These are phyloP conservation scores for Phrynosoma blainvillii DNA, from an alignment of 2,113 vertebrate genomes.

Conservation along the genomic window DNA sequence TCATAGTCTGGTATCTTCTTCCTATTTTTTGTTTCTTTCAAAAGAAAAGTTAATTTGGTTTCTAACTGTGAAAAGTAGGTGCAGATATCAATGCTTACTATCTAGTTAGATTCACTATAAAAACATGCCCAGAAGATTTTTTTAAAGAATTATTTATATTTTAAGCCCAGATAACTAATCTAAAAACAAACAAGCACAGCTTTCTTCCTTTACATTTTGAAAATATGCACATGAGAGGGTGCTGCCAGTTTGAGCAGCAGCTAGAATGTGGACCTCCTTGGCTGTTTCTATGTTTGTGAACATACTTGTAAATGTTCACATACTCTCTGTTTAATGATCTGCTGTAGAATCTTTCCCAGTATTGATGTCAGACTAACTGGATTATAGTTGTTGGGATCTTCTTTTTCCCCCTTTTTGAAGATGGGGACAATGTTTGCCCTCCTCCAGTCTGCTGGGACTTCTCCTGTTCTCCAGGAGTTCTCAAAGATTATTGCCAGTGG, in stretches of 20 bases:
- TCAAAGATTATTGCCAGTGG: no score
- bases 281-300: not conserved
- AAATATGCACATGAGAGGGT: not conserved
- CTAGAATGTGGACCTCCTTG: not conserved
- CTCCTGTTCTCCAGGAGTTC: no score
- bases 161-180: not conserved
- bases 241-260: no score
- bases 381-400: no score
- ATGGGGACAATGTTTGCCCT: no score
- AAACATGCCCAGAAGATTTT: not conserved
- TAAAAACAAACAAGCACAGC: not conserved
- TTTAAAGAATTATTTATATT: not conserved
- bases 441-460: no score
- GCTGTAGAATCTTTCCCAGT: no score
- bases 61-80: conserved; percentile 3
- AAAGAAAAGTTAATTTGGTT: not conserved
- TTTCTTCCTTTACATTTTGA: not conserved
- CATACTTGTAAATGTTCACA: no score
- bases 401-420: no score
- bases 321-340: no score
- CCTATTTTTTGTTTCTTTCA: conserved; percentile 3
- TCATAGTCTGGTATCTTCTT: conserved; percentile 18
- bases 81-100: no score
- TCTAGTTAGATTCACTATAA: not conserved
- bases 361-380: no score